A percentile compares a stretch with the other conserved stretches of the same genome.
Evolutionary conservation across 2,797 vertebrate species (phyloP).

Genomic region (Aythya fuligula): DNA sequence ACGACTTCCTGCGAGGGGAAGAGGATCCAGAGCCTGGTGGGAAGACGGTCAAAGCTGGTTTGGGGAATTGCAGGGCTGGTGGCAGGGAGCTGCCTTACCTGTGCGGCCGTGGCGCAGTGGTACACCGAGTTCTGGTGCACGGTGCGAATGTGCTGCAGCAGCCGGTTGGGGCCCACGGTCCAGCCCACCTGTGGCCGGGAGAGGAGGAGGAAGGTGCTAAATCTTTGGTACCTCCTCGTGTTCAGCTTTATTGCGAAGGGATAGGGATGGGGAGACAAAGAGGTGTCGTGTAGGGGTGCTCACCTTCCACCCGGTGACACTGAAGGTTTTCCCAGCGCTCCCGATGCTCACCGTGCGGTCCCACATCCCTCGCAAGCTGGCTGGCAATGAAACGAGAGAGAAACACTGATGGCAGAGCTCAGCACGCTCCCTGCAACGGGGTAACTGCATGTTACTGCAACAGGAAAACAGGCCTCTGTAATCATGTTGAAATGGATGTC

Average conservation of each 20-base stretch:
- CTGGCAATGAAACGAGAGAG: constrained; percentile 73
- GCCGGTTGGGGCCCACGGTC: constrained; percentile 82
- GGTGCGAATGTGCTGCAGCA: constrained; percentile 88
- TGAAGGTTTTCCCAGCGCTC: constrained; percentile 94
- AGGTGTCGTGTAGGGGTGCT: neutral
- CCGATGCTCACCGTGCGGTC: constrained; percentile 90
- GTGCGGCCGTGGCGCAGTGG: constrained; percentile 89
- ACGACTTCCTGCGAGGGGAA: constrained; percentile 85
- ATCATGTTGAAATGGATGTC: neutral
- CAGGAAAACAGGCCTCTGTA: neutral
- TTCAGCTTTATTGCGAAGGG: neutral
- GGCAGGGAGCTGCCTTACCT: constrained; percentile 80
- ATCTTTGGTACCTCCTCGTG: neutral
- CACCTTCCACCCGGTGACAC: constrained; percentile 96
- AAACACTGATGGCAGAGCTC: neutral
- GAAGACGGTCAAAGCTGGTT: neutral
- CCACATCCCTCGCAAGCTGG: constrained; percentile 95
- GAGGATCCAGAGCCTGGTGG: accelerated
- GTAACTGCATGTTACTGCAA: neutral
- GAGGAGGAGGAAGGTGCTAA: neutral
- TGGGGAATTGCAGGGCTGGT: neutral
- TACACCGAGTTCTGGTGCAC: constrained; percentile 92
- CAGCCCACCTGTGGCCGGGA: constrained; percentile 89
- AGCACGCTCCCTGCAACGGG: neutral
- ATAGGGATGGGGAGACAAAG: accelerated